Percentiles rank a stretch among this genome's conserved stretches.
phyloP scores from a whole-genome alignment of 2,888 invertebrate genomes.

The Scrobipalpa costella region DNA sequence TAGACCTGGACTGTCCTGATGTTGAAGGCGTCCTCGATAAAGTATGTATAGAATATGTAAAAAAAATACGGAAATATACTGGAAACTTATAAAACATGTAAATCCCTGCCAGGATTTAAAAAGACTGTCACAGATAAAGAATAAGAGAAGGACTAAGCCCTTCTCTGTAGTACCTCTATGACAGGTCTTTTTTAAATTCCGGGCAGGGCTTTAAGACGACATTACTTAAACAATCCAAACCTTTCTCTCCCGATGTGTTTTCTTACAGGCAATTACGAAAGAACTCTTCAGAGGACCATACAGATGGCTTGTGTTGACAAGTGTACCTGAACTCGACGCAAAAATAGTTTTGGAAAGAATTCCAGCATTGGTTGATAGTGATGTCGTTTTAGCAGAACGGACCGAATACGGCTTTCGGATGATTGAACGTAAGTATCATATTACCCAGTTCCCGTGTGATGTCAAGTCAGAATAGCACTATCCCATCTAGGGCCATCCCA shows the following conservation, averaged over 20 bases:
- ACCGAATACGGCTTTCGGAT: conserved; percentile 38
- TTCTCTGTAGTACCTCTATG: too few species aligned
- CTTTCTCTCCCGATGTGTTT: too few species aligned
- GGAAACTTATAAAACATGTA: too few species aligned
- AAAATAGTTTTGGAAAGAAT: conserved; percentile 18
- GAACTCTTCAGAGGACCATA: conserved; percentile 52
- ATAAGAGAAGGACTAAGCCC: too few species aligned
- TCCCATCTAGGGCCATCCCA: too few species aligned
- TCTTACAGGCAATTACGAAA: conserved; percentile 43
- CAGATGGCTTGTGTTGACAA: conserved; percentile 57
- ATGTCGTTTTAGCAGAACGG: conserved; percentile 55
- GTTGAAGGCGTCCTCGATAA: conserved; percentile 42
- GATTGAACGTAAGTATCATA: conserved; percentile 53
- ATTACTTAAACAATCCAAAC: too few species aligned
- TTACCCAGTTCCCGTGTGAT: background rate
- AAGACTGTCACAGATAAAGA: too few species aligned
- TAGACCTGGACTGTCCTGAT: conserved; percentile 55
- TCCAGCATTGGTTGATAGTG: conserved; percentile 52
- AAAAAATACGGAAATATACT: too few species aligned
- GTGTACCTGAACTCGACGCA: conserved; percentile 33
- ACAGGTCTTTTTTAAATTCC: too few species aligned
- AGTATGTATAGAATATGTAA: conserved; percentile 44
- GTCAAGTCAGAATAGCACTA: too few species aligned
- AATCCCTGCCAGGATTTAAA: too few species aligned
- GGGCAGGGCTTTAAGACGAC: too few species aligned